These are phyloP conservation scores for Nibea albiflora DNA, from an alignment of 2,113 vertebrate genomes.

Conservation along the genomic window DNA sequence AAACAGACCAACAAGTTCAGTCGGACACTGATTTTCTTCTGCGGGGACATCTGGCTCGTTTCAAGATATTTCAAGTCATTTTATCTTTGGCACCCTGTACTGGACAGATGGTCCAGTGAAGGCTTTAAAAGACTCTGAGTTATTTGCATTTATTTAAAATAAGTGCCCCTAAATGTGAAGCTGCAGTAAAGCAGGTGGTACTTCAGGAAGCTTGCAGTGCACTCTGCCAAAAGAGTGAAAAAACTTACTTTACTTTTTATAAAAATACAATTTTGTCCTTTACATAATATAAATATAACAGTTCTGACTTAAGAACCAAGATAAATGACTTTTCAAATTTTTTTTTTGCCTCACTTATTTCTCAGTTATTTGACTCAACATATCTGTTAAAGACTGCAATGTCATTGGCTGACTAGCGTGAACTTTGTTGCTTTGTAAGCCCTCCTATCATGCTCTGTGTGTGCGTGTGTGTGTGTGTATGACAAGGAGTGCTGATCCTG, in stretches of 20 bases:
- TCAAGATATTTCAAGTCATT: conserved; percentile 27
- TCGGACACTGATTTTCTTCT: conserved; percentile 1
- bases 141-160: conserved; percentile 28
- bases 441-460: conserved; percentile 5
- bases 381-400: background rate
- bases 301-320: background rate
- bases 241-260: no score
- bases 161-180: background rate
- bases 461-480: conserved; percentile 28
- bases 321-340: background rate
- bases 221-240: background rate
- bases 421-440: conserved; percentile 14
- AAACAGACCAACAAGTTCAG: background rate
- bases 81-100: background rate
- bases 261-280: no score
- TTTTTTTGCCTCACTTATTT: background rate
- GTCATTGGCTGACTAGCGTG: background rate
- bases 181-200: background rate
- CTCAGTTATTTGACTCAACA: background rate
- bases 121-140: background rate
- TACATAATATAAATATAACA: background rate
- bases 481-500: conserved; percentile 24
- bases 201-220: background rate
- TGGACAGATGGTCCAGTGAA: conserved; percentile 25
- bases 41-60: conserved; percentile 26